These are phyloP conservation scores for Sebastes glaucus DNA, from an alignment of 2,797 vertebrate species.

Conservation along the genomic window DNA sequence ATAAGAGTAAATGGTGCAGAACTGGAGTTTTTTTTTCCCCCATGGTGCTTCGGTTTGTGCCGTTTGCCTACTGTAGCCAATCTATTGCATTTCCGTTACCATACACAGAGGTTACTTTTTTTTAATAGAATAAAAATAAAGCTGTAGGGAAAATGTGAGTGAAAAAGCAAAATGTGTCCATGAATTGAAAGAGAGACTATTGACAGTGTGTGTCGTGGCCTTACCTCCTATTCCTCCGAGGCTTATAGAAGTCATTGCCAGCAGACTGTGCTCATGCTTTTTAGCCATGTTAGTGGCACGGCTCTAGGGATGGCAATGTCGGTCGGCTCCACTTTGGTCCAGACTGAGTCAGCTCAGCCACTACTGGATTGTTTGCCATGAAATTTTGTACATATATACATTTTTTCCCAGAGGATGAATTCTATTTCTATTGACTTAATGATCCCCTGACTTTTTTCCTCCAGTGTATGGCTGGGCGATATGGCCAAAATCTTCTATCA, in stretches of 20 bases:
- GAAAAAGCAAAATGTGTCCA: not conserved
- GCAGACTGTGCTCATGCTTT: not conserved
- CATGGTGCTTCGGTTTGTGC: not conserved
- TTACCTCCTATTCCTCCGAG: not conserved
- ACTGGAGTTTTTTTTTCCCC: conserved; percentile 21
- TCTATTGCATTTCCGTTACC: not conserved
- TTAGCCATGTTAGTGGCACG: not conserved
- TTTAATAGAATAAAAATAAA: conserved; percentile 28
- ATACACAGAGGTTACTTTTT: not conserved
- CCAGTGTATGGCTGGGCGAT: too few species aligned
- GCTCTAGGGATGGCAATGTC: not conserved
- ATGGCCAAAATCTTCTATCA: too few species aligned
- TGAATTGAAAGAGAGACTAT: not conserved
- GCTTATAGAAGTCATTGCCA: not conserved
- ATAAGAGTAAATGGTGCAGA: conserved; percentile 50
- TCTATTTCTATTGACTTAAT: not conserved
- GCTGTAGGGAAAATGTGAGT: not conserved
- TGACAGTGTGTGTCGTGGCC: not conserved
- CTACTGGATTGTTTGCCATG: not conserved
- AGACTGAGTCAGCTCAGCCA: not conserved
- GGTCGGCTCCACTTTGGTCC: not conserved
- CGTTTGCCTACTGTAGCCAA: not conserved
- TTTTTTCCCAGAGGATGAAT: not conserved
- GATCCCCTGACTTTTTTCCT: too few species aligned
- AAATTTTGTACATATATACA: not conserved